phyloP scores from a whole-genome alignment of 2,797 vertebrate species.

The Aulostomus chinensis region DNA sequence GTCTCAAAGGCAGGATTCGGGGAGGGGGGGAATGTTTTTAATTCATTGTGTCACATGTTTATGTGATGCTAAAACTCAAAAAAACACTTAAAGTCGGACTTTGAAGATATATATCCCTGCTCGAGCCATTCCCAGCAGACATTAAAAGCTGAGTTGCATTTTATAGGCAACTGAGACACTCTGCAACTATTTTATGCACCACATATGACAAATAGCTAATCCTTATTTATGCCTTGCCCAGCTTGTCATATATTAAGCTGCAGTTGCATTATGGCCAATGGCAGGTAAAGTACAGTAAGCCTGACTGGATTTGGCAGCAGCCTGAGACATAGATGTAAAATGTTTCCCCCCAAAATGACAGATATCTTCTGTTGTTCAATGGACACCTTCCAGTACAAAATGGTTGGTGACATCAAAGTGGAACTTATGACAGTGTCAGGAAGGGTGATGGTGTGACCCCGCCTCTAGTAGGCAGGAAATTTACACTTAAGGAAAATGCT shows the following conservation, averaged over 20 bases:
- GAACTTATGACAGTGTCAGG: too few species aligned
- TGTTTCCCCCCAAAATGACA: slow-evolving; percentile 46
- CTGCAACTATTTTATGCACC: slow-evolving; percentile 62
- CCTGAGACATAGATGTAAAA: slow-evolving; percentile 48
- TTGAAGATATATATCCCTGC: slow-evolving; percentile 75
- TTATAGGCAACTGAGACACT: slow-evolving; percentile 64
- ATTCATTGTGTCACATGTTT: slow-evolving; percentile 50
- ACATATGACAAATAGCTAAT: slow-evolving; percentile 74
- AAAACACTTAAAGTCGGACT: slow-evolving; percentile 49
- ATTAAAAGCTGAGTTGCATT: slow-evolving; percentile 71
- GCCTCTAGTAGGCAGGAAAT: too few species aligned
- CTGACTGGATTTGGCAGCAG: slow-evolving; percentile 72
- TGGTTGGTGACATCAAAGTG: too few species aligned
- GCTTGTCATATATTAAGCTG: slow-evolving; percentile 72
- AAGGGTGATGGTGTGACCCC: too few species aligned
- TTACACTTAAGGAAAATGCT: too few species aligned
- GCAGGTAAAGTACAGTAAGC: slow-evolving; percentile 79
- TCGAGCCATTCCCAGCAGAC: slow-evolving; percentile 50
- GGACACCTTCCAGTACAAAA: slow-evolving; percentile 29
- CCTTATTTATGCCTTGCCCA: slow-evolving; percentile 73
- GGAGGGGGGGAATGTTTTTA: too few species aligned
- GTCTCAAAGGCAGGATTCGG: too few species aligned
- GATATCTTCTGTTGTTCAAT: slow-evolving; percentile 20
- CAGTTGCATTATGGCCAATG: slow-evolving; percentile 67
- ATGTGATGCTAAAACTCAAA: slow-evolving; percentile 29